A percentile compares a stretch with the other conserved stretches of the same genome.
Evolutionary conservation across 1,140 invertebrate genomes (phyloP).

Genomic region (Drosophila varians): DNA sequence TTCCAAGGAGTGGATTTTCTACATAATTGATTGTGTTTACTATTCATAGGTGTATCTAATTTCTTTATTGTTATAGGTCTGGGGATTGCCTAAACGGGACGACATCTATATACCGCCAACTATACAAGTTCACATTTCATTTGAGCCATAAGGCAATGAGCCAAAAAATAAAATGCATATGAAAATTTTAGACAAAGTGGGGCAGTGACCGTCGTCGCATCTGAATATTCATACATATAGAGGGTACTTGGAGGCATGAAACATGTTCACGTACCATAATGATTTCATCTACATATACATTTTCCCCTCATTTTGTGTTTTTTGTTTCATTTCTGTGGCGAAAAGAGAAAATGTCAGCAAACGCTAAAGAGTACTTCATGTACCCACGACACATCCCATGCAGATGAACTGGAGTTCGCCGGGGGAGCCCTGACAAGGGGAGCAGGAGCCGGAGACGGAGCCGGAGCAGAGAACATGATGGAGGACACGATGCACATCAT

Average conservation of each 20-base stretch:
- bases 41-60: too few species aligned
- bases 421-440: not conserved
- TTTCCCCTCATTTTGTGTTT: slow-evolving; percentile 1
- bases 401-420: slow-evolving; percentile 32
- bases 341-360: slow-evolving; percentile 70
- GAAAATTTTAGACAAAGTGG: slow-evolving; percentile 56
- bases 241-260: not conserved
- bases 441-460: not conserved
- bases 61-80: too few species aligned
- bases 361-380: slow-evolving; percentile 76
- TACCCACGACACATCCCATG: slow-evolving; percentile 51
- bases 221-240: slow-evolving; percentile 22
- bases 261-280: slow-evolving; percentile 19
- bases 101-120: not conserved
- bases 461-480: slow-evolving; percentile 20
- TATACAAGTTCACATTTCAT: slow-evolving; percentile 34
- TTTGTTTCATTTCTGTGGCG: slow-evolving; percentile 22
- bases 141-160: slow-evolving; percentile 35
- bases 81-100: too few species aligned
- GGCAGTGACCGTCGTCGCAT: slow-evolving; percentile 57
- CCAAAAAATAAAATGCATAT: slow-evolving; percentile 40
- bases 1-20: too few species aligned
- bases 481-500: slow-evolving; percentile 40
- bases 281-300: slow-evolving; percentile 3
- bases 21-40: too few species aligned